Conservation (phyloP, 2,113 vertebrate species). For the Taurulus bubalis region DNA sequence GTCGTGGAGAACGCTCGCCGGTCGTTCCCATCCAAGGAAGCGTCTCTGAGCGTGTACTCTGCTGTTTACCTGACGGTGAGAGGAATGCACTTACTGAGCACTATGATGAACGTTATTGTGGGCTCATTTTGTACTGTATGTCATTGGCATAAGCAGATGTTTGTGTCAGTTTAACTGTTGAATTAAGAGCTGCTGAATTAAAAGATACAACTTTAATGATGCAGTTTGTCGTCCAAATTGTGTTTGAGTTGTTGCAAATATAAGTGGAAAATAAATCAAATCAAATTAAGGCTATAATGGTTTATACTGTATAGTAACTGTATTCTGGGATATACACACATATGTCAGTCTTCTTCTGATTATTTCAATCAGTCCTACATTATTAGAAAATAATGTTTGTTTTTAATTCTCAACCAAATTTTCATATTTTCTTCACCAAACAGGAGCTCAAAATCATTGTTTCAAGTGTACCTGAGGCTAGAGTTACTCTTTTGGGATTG, state of each 20-base stretch:
- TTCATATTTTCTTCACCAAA: neutral
- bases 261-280: neutral
- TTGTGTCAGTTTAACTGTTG: neutral
- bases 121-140: neutral
- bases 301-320: too few species aligned
- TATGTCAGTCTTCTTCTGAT: neutral
- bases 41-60: slow-evolving; percentile 95
- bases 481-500: slow-evolving; percentile 14
- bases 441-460: slow-evolving; percentile 17
- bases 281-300: neutral
- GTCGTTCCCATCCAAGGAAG: slow-evolving; percentile 98
- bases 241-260: neutral
- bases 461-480: neutral
- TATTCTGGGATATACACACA: neutral
- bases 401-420: neutral
- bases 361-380: neutral
- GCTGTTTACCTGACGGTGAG: slow-evolving; percentile 96
- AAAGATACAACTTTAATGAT: neutral
- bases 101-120: neutral
- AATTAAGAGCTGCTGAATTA: neutral
- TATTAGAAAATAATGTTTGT: too few species aligned
- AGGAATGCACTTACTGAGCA: neutral
- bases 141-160: neutral
- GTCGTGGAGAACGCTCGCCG: slow-evolving; percentile 92
- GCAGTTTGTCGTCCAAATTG: neutral